Conservation (phyloP, 2,888 invertebrate species). For the Hirtodrosophila confusa region DNA sequence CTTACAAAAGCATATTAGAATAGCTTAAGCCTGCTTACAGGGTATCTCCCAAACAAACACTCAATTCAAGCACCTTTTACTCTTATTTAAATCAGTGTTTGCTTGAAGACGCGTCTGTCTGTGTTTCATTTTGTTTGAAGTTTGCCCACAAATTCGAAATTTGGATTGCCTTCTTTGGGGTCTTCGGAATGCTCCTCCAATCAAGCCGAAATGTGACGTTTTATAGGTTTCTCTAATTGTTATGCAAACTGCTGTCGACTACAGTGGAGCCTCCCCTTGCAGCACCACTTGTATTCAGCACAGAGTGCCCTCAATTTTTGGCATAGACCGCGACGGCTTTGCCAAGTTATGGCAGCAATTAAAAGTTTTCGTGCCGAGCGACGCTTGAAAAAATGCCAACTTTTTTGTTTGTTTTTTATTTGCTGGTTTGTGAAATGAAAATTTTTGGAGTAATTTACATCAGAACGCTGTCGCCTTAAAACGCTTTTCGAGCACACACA, state of each 20-base stretch:
- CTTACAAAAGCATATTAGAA: no score
- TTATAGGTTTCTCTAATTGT: conserved; percentile 56
- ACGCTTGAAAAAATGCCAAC: conserved; percentile 46
- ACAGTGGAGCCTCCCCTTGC: no score
- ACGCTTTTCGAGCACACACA: no score
- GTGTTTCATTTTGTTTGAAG: no score
- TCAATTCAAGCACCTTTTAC: no score
- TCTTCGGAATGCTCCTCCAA: conserved; percentile 34
- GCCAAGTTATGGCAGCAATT: conserved; percentile 70
- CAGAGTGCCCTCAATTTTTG: conserved; percentile 33
- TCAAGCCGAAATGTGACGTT: conserved; percentile 51
- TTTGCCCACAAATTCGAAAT: no score
- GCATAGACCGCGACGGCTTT: conserved; percentile 43
- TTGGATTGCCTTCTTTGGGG: no score
- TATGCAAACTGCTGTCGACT: conserved; percentile 51
- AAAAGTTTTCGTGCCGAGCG: conserved; percentile 55
- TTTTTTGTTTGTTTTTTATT: background rate
- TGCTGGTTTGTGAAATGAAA: background rate
- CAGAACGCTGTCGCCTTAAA: no score
- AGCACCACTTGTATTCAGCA: background rate
- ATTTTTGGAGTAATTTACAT: conserved; percentile 2
- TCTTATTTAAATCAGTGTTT: no score
- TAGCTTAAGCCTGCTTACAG: no score
- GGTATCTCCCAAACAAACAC: no score
- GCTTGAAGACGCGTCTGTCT: no score